Percentiles rank a stretch among this genome's conserved stretches.
These are phyloP conservation scores for Copsychus sechellarum DNA, from an alignment of 2,113 vertebrate genomes.

Conservation along the genomic window DNA sequence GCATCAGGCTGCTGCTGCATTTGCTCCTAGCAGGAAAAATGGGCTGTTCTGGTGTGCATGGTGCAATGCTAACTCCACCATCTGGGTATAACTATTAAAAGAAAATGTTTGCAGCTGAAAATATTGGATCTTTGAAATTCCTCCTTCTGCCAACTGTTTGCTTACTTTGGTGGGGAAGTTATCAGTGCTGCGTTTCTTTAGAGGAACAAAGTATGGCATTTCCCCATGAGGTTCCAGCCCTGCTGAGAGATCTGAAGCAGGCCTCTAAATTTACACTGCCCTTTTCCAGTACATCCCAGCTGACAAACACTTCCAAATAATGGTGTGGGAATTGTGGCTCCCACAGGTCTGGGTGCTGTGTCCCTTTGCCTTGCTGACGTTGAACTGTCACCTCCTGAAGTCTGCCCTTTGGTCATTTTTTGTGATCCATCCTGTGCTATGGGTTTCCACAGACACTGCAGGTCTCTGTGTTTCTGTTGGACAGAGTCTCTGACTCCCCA, in stretches of 20 bases:
- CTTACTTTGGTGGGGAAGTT: not conserved
- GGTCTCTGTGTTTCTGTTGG: not conserved
- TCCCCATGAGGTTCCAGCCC: not conserved
- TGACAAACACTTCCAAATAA: not conserved
- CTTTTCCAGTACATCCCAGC: not conserved
- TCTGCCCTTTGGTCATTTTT: not conserved
- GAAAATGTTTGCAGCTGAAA: not conserved
- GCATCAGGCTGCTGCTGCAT: not conserved
- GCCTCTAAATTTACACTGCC: not conserved
- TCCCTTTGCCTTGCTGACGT: not conserved
- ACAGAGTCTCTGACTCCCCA: not conserved
- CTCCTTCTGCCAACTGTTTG: not conserved
- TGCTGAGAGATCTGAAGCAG: not conserved
- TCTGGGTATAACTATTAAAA: not conserved
- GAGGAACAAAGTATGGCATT: not conserved
- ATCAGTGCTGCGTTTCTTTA: not conserved
- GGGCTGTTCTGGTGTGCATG: not conserved
- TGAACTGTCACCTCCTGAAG: not conserved
- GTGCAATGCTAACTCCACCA: not conserved
- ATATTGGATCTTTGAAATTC: not conserved
- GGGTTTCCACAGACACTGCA: not conserved
- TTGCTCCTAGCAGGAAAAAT: not conserved
- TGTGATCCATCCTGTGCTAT: not conserved
- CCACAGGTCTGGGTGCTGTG: fast-evolving
- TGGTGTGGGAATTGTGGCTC: not conserved